These are phyloP conservation scores for Leptinotarsa juncta DNA, from an alignment of 2,888 invertebrate species.

Conservation along the genomic window DNA sequence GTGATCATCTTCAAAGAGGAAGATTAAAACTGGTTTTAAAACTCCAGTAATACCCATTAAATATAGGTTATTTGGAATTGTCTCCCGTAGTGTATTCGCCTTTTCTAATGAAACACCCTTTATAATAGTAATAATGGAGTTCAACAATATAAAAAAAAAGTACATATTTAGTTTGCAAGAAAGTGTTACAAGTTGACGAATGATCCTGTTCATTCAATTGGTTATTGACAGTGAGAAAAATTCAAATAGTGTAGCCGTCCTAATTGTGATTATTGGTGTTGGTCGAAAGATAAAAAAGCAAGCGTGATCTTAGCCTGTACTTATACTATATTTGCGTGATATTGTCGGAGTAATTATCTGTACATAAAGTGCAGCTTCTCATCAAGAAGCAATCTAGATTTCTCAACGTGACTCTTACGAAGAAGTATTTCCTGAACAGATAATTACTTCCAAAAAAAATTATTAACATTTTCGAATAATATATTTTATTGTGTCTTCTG, in stretches of 20 bases:
- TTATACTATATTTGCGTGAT: slow-evolving; percentile 5
- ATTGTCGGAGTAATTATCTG: background rate
- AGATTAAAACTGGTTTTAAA: too few species aligned
- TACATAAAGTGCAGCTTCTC: background rate
- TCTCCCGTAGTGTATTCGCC: too few species aligned
- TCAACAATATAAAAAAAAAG: too few species aligned
- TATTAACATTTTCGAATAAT: slow-evolving; percentile 7
- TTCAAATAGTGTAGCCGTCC: slow-evolving; percentile 7
- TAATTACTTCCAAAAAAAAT: background rate
- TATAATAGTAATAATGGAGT: too few species aligned
- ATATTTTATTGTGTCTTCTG: background rate
- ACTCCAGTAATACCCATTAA: too few species aligned
- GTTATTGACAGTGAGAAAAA: background rate
- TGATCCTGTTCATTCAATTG: background rate
- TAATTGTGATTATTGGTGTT: slow-evolving; percentile 10
- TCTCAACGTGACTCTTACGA: background rate
- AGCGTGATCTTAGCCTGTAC: slow-evolving; percentile 19
- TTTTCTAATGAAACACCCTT: too few species aligned
- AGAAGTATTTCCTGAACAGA: background rate
- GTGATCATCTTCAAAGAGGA: too few species aligned
- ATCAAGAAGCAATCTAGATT: too few species aligned
- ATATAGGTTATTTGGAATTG: too few species aligned
- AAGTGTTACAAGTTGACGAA: too few species aligned
- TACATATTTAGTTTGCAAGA: too few species aligned
- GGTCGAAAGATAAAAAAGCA: slow-evolving; percentile 3